Evolutionary conservation across 2,888 invertebrate species (phyloP), one percentile per base, ranked within the genome.

Genomic region (Synergus itoensis): DNA sequence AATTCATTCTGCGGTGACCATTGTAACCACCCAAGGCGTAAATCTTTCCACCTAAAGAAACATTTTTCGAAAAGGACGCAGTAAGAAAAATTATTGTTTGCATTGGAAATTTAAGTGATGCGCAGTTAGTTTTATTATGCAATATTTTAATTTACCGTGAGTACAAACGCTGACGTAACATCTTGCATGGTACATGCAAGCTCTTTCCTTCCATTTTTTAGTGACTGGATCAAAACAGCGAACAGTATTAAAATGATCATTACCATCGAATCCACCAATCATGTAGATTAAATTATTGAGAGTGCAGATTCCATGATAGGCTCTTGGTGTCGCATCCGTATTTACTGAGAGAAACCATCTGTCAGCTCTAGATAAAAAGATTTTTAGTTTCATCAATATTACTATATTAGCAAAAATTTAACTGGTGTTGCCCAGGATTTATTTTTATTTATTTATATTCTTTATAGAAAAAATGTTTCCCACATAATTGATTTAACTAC

Each of bases 21-120:
- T 97, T 96, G 92, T 96, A 97, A 0, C 97, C 97, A 0, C 97
- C 97, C 87, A 97, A 94, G 0, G 97, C 97, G 91, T 97, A 97
- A 81, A 97, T 96, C 86, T 95, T 93, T 75, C 94, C 96, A 89
- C 95, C 93, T 95, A 86, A 16, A n/a, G 28, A 60, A 73, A 28
- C 18, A 57, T 18, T 2, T 57, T 57, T 18, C 0, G 1, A 57
- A 1, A 57, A 18, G 11, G n/a, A n/a, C n/a, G 43, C 5, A 43
- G 43, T 43, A 43, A 11, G 9, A 18, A 57, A 57, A 57, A 4
- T 57, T 0, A 3, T 57, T 3, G 36, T 36, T 36, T 36, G 36
- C 36, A 36, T 5, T 36, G 16, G 1, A n/a, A 53, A n/a, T n/a
- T n/a, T n/a, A n/a, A n/a, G n/a, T n/a, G n/a, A n/a, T n/a, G n/a